Percentiles rank a stretch among this genome's conserved stretches.
phyloP scores from a whole-genome alignment of 2,797 vertebrate species.

The Falco columbarius region DNA sequence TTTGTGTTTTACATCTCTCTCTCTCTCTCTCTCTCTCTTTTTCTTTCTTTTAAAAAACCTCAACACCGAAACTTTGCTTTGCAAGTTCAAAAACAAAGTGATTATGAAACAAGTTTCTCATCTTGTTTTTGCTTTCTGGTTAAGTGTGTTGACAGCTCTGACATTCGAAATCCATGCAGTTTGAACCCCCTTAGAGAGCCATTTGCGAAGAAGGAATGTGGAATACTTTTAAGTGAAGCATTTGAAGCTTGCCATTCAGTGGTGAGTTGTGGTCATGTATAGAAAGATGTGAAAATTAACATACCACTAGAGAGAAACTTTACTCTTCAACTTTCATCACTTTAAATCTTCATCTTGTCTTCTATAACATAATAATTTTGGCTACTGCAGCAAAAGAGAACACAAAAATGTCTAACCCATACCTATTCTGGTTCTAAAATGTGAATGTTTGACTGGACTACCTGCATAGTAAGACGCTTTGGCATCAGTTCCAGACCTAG shows the following conservation, averaged over 20 bases:
- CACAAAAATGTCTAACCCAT: neutral
- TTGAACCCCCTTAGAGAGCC: conserved; percentile 91
- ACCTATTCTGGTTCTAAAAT: neutral
- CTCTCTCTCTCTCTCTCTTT: neutral
- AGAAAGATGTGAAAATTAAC: neutral
- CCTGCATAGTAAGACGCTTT: neutral
- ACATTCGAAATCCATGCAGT: conserved; percentile 89
- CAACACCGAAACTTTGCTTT: neutral
- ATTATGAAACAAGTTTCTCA: neutral
- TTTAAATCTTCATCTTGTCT: neutral
- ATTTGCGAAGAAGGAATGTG: conserved; percentile 92
- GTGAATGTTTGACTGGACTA: neutral
- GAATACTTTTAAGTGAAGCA: conserved; percentile 88
- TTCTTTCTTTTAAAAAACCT: too few species aligned
- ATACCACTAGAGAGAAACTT: neutral
- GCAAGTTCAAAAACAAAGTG: neutral
- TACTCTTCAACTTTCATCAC: neutral
- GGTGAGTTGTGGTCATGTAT: conserved; percentile 80
- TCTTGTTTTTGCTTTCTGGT: neutral
- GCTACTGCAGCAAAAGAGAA: neutral
- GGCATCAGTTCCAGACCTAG: neutral
- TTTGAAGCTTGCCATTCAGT: conserved; percentile 95
- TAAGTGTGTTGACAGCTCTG: conserved; percentile 91
- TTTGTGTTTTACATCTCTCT: neutral
- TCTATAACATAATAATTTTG: neutral